Conservation (phyloP, 2,113 vertebrate genomes). For the Pycnonotus jocosus region DNA sequence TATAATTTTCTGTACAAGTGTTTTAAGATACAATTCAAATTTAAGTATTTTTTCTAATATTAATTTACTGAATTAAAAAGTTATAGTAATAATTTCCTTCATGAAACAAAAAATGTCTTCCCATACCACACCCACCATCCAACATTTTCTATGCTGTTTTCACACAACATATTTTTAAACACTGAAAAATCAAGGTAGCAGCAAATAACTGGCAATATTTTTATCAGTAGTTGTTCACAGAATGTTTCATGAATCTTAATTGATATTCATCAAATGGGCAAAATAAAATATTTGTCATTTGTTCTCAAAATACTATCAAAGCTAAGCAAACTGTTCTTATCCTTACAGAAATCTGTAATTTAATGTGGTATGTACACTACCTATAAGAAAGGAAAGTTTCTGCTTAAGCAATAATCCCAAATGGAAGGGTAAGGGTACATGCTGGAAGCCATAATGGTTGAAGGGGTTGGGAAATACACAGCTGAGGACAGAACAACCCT, state of each 20-base stretch:
- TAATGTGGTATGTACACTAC: not conserved
- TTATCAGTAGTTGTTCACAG: not conserved
- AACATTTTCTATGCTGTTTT: not conserved
- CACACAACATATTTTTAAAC: not conserved
- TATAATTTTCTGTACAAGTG: not conserved
- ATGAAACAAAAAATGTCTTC: not conserved
- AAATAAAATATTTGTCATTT: not conserved
- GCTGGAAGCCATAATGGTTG: conserved; percentile 20
- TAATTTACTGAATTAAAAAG: not conserved
- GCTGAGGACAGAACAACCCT: conserved; percentile 56
- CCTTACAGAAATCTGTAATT: not conserved
- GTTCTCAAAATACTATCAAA: not conserved
- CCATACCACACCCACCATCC: not conserved
- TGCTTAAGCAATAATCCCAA: conserved; percentile 23
- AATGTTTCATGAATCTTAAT: conserved; percentile 38
- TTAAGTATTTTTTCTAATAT: not conserved
- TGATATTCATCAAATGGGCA: conserved; percentile 16
- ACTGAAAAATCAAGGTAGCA: not conserved
- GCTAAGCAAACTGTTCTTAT: not conserved
- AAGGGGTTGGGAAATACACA: conserved; percentile 17
- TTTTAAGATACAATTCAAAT: not conserved
- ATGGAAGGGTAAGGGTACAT: conserved; percentile 42
- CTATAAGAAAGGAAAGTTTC: not conserved
- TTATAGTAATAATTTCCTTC: not conserved
- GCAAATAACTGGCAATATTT: not conserved